Evolutionary conservation across 2,888 invertebrate species (phyloP), one percentile per base, ranked within the genome.

Genomic region (Flexamia atlantica): DNA sequence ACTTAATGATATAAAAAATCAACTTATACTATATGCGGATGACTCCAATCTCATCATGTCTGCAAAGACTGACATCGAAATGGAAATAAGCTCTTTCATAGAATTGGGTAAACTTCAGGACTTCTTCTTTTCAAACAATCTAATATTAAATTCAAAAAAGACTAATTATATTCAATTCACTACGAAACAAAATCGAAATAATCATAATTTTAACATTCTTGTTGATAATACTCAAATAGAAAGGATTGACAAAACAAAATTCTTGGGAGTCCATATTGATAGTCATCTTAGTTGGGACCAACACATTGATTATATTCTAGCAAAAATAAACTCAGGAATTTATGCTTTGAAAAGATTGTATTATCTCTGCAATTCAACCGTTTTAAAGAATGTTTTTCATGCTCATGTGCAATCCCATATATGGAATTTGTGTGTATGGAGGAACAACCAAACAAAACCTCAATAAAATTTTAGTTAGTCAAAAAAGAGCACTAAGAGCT

Each of bases 21-120:
- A n/a, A n/a, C 7, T 72, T 36, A 36, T 12, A 23, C 72, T 72
- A 17, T 72, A 72, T 5, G 42, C 72, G 42, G 72, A 72, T 72
- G 72, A 42, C 9, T 20, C 72, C 3, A 72, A 72, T 20, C 42
- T 72, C 2, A 72, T 72, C 1, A 72, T 72, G 23, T 72, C 42
- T 3, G 72, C 72, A 40, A 72, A 72, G n/a, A 42, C 40, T 20
- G 42, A 23, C 36, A 12, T 72, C 0, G 72, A 72, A 72, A 40
- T 72, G 20, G 9, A 72, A 42, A 40, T 32, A 20, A 30, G 9
- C 23, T 17, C 40, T 5, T 40, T 42, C 36, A 42, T 40, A 40
- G 40, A 72, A 42, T n/a, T 72, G 1, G 17, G 2, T 12, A 72
- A 40, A 72, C 0, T 36, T 40, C 17, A 72, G 23, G 9, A 40